These are phyloP conservation scores for Aromia moschata DNA, from an alignment of 2,888 invertebrate species.

Conservation along the genomic window DNA sequence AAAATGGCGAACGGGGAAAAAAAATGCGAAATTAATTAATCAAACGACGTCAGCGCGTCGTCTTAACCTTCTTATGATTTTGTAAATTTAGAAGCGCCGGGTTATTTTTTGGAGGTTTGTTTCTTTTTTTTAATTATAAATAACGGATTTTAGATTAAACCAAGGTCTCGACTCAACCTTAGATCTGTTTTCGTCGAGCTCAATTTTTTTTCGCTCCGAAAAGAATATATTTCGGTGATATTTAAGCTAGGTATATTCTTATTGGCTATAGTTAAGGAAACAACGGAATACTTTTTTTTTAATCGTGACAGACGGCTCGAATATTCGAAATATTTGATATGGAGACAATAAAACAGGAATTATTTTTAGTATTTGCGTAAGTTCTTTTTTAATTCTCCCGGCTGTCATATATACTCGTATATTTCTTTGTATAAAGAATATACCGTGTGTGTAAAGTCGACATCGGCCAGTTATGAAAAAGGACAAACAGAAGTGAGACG, in stretches of 20 bases:
- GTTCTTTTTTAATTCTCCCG: too few relatives aligned
- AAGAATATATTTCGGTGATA: slow-evolving; percentile 3
- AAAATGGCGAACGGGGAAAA: slow-evolving; percentile 1
- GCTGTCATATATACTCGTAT: too few relatives aligned
- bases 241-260: slow-evolving; percentile 17
- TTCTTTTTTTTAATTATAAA: slow-evolving; percentile 28
- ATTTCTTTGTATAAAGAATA: too few relatives aligned
- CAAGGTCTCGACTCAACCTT: slow-evolving; percentile 14
- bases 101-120: slow-evolving; percentile 30
- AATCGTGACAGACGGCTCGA: neutral
- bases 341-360: neutral
- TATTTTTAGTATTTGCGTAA: neutral
- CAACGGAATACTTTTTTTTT: neutral
- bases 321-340: slow-evolving; percentile 8
- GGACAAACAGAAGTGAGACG: too few relatives aligned
- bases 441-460: too few relatives aligned
- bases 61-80: slow-evolving; percentile 13
- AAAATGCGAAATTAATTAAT: slow-evolving; percentile 6
- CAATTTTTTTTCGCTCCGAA: neutral
- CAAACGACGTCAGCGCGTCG: neutral
- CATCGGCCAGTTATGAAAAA: too few relatives aligned
- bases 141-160: slow-evolving; percentile 27
- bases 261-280: slow-evolving; percentile 3
- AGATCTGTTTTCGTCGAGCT: slow-evolving; percentile 9
- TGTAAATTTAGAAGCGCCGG: slow-evolving; percentile 24